Evolutionary conservation across 35 echinoderm and acorn worm species (phyloP).

Genomic region (Chiridota heheva): DNA sequence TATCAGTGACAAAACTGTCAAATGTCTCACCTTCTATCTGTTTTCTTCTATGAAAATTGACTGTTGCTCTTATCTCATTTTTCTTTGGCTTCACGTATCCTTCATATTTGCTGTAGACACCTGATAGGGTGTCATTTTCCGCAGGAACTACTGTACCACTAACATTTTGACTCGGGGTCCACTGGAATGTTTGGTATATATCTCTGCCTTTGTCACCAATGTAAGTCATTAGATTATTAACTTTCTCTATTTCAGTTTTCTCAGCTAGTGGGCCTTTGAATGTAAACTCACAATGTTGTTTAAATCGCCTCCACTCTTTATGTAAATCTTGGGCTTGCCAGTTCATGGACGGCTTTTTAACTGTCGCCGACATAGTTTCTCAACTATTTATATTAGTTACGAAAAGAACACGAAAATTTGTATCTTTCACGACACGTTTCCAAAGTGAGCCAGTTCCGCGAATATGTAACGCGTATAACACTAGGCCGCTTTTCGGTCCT

Average conservation of each 20-base stretch:
- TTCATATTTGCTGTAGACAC: constrained; percentile 56
- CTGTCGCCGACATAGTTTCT: too few relatives aligned
- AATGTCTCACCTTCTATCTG: constrained; percentile 66
- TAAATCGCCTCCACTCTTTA: constrained; percentile 40
- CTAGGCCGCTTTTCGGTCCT: too few relatives aligned
- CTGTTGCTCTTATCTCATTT: constrained; percentile 73
- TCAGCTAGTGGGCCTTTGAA: constrained; percentile 20
- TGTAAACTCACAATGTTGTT: constrained; percentile 39
- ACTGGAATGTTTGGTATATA: constrained; percentile 35
- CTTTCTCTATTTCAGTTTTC: constrained; percentile 44
- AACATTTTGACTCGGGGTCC: too few relatives aligned
- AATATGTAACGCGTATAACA: too few relatives aligned
- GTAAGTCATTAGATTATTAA: constrained; percentile 51
- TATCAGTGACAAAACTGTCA: constrained; percentile 75
- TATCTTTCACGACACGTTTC: too few relatives aligned
- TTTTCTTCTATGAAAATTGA: constrained; percentile 54
- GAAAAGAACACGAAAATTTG: too few relatives aligned
- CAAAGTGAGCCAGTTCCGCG: too few relatives aligned
- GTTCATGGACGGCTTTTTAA: constrained; percentile 2
- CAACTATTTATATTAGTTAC: too few relatives aligned
- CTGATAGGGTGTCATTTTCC: constrained; percentile 9
- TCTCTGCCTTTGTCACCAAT: constrained; percentile 60
- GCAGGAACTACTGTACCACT: not conserved
- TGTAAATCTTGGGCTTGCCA: constrained; percentile 22
- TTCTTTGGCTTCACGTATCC: constrained; percentile 35